Evolutionary conservation across 2,113 vertebrate species (phyloP).

Genomic region (Accipiter cooperii): DNA sequence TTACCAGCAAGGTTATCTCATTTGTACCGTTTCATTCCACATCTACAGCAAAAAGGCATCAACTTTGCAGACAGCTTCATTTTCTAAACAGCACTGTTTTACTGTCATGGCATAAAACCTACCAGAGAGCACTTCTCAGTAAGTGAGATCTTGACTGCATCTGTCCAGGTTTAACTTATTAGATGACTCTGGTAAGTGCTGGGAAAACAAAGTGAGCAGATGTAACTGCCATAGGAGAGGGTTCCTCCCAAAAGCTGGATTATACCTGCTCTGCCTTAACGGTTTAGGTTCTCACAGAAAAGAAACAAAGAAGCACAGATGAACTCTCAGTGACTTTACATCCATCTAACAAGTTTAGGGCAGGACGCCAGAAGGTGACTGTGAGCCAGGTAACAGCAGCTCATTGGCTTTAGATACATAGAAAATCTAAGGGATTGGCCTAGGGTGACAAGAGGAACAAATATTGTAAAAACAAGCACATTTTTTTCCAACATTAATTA

Average conservation of each 20-base stretch:
- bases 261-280: background rate
- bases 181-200: background rate
- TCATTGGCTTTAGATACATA: background rate
- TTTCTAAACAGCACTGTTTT: background rate
- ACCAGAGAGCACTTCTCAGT: background rate
- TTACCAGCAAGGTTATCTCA: background rate
- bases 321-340: background rate
- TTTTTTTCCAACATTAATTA: background rate
- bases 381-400: background rate
- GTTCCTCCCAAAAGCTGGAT: fast-evolving
- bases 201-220: background rate
- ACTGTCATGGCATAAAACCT: background rate
- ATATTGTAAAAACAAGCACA: background rate
- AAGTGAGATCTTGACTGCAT: background rate
- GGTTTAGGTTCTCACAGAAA: background rate
- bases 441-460: background rate
- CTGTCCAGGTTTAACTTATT: background rate
- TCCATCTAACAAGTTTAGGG: background rate
- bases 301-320: background rate
- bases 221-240: background rate
- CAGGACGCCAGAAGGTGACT: background rate
- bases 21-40: background rate
- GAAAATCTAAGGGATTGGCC: background rate
- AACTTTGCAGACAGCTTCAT: background rate
- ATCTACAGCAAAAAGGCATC: background rate